phyloP scores from a whole-genome alignment of 1,140 invertebrate species.

The Bombus picipes region DNA sequence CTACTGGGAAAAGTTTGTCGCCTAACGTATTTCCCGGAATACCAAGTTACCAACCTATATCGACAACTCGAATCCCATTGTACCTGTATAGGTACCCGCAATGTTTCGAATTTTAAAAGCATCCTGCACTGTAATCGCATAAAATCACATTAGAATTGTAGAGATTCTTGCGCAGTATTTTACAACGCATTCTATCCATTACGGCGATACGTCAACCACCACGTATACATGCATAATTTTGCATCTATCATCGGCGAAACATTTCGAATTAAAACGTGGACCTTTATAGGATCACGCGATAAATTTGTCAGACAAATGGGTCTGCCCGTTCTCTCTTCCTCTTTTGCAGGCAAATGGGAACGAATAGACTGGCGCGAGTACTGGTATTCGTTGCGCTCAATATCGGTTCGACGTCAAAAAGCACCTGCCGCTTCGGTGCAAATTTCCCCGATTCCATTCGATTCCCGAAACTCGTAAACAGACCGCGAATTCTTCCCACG shows the following conservation, averaged over 20 bases:
- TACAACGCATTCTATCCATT: background rate
- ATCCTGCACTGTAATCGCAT: background rate
- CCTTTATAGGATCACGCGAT: constrained; percentile 15
- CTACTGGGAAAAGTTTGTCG: background rate
- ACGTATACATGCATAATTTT: constrained; percentile 13
- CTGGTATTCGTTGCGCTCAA: constrained; percentile 15
- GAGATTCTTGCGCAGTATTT: background rate
- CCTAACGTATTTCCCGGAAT: background rate
- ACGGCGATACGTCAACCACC: background rate
- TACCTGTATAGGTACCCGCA: background rate
- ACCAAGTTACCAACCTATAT: background rate
- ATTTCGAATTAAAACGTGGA: constrained; percentile 24
- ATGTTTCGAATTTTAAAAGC: background rate
- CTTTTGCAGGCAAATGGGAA: background rate
- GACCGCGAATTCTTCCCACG: background rate
- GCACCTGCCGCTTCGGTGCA: background rate
- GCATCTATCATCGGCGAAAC: constrained; percentile 2
- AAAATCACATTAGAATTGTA: background rate
- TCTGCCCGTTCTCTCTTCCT: too few relatives aligned
- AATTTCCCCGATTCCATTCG: constrained; percentile 21
- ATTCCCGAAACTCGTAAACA: constrained; percentile 24
- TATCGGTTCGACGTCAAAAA: constrained; percentile 25
- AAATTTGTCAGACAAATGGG: constrained; percentile 43
- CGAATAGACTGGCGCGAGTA: background rate
- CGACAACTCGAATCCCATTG: background rate